Conservation (phyloP, 30 jellyfish, hydroid and myxozoan species). For the Hydractinia symbiolongicarpus region DNA sequence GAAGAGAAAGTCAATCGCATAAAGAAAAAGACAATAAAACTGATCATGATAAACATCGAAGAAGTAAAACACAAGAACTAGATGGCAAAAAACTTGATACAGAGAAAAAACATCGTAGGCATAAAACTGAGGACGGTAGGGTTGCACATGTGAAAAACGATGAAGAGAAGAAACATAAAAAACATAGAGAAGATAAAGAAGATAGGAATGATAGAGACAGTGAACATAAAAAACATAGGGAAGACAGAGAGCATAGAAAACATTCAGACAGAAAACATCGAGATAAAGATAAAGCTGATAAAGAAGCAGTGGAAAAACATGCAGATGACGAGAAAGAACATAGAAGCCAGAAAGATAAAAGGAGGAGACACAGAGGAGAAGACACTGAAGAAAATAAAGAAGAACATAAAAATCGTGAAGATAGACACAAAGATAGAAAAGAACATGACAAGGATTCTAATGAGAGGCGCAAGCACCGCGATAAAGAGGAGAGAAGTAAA, state of each 20-base stretch:
- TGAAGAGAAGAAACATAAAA: conserved; percentile 19
- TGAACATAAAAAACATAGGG: conserved; percentile 27
- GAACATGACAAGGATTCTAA: not conserved
- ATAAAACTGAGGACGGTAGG: conserved; percentile 8
- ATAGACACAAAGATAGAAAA: not conserved
- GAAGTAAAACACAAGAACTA: conserved; percentile 3
- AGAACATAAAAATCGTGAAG: not conserved
- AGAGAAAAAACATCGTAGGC: not conserved
- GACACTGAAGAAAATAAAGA: conserved; percentile 12
- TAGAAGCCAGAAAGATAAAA: not conserved
- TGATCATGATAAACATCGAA: conserved; percentile 1
- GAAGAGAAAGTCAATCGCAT: conserved; percentile 13
- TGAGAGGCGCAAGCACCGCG: not conserved
- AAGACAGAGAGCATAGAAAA: conserved; percentile 19
- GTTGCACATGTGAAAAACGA: conserved; percentile 18
- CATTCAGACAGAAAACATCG: conserved; percentile 16
- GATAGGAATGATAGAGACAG: conserved; percentile 26
- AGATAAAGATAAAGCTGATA: conserved; percentile 7
- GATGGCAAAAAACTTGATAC: conserved; percentile 11
- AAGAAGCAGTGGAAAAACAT: not conserved
- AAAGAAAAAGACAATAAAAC: not conserved
- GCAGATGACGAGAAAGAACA: conserved; percentile 20
- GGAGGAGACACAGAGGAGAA: conserved; percentile 25
- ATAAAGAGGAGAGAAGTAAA: too few relatives aligned
- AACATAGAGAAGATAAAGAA: conserved; percentile 20